Evolutionary conservation across 2,797 vertebrate species (phyloP), one percentile per base, ranked within the genome.

Genomic region (Centropyge bicolor): DNA sequence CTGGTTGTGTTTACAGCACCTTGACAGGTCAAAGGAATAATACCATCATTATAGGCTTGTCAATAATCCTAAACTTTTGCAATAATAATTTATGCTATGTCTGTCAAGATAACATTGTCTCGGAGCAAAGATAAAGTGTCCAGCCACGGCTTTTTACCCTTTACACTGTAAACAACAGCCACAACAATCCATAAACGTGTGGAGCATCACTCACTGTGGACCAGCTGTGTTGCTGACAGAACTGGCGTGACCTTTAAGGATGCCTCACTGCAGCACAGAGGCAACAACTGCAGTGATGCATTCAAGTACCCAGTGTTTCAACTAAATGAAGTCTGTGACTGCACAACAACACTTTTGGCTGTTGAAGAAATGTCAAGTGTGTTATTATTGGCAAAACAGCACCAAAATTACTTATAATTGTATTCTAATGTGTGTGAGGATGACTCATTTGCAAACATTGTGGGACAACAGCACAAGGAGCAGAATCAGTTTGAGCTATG

Each of bases 91-190:
- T 36, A 74, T 65, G 27, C 3, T 27, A 46, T n/a, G 41, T 56
- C 43, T 68, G 74, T 60, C 31, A 70, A 40, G 62, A 64, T 60
- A 49, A 36, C 31, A 22, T 59, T 70, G 63, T 83, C 38, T 31
- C 10, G 8, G 13, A 79, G 56, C 65, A 61, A 70, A 74, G 51
- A 54, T 36, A 61, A 67, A 77, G 41, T 51, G n/a, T 40, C 35
- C 4, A 24, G n/a, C 22, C 22, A 27, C 43, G 49, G 27, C 41
- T 9, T 73, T 54, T 63, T 79, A 71, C 52, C 49, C 41, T 67
- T 71, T 52, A 49, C 36, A 36, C 38, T 67, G 78, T 73, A 71
- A 85, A 74, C 68, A 82, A 71, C 38, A 70, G 73, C 20, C 49
- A 64, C 43, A 64, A 60, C 31, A 69, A 66, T 77, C 70, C 66